Evolutionary conservation across 2,113 vertebrate genomes (phyloP).

Genomic region (Pseudolaguvia tuberculata): DNA sequence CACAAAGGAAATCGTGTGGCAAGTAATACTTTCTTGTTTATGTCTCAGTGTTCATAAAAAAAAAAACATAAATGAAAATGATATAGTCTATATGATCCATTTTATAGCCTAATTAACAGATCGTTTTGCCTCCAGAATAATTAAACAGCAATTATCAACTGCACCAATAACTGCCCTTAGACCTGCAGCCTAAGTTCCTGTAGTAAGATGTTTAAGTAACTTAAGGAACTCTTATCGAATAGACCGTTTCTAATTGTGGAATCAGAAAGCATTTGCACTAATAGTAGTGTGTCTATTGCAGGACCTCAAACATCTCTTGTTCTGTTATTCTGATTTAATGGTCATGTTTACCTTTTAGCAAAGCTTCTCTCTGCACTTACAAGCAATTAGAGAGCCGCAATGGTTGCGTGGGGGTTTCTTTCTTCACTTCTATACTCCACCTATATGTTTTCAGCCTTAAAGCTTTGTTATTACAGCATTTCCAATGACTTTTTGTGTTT

Average conservation of each 20-base stretch:
- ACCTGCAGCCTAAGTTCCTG: neutral
- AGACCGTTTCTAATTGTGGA: neutral
- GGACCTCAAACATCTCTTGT: neutral
- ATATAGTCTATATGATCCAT: neutral
- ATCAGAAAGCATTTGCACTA: neutral
- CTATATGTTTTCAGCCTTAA: slow-evolving; percentile 7
- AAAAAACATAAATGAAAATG: neutral
- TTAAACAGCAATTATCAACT: neutral
- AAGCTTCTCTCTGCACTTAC: neutral
- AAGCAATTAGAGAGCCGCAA: neutral
- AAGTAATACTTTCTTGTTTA: neutral
- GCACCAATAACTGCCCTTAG: neutral
- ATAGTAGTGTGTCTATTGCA: neutral
- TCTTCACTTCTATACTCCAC: slow-evolving; percentile 14
- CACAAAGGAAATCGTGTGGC: neutral
- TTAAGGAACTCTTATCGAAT: no score
- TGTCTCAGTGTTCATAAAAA: neutral
- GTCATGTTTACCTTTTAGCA: neutral
- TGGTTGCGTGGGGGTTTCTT: slow-evolving; percentile 10
- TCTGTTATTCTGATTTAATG: neutral
- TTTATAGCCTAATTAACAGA: neutral
- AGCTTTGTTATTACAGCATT: slow-evolving; percentile 5
- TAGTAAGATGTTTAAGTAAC: neutral
- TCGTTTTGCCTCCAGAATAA: neutral
- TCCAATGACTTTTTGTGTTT: neutral